phyloP scores from a whole-genome alignment of 1,140 invertebrate species.

The Drosophila watanabei region DNA sequence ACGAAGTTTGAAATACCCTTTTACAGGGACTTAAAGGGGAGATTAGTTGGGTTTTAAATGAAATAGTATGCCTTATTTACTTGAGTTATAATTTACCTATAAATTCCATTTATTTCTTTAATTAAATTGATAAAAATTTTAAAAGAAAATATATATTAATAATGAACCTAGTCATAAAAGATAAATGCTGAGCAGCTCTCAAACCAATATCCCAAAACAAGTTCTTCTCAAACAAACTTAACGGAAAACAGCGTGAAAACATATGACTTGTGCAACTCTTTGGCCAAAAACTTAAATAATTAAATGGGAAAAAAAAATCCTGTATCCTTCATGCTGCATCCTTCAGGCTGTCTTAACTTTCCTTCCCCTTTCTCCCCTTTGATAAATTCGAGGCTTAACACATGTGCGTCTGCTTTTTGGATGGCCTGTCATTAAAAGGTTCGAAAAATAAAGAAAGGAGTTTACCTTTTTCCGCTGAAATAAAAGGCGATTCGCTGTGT shows the following conservation, averaged over 20 bases:
- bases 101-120: not conserved
- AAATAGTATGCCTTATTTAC: not conserved
- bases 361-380: not conserved
- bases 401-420: not conserved
- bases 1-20: not conserved
- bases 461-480: slow-evolving; percentile 27
- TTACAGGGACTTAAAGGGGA: not conserved
- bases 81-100: not conserved
- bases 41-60: not conserved
- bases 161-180: not conserved
- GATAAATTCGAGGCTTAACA: not conserved
- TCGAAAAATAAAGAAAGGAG: slow-evolving; percentile 42
- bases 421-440: slow-evolving; percentile 54
- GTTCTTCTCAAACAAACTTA: not conserved
- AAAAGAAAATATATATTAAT: not conserved
- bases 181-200: not conserved
- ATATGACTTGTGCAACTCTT: slow-evolving; percentile 6
- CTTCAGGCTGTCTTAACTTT: not conserved
- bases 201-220: not conserved
- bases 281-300: slow-evolving; percentile 13
- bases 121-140: not conserved
- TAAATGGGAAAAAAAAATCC: not conserved
- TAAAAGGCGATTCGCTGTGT: slow-evolving; percentile 1
- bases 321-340: not conserved
- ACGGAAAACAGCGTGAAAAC: not conserved